Conservation (phyloP, 2,797 vertebrate genomes). For the Carduelis carduelis region DNA sequence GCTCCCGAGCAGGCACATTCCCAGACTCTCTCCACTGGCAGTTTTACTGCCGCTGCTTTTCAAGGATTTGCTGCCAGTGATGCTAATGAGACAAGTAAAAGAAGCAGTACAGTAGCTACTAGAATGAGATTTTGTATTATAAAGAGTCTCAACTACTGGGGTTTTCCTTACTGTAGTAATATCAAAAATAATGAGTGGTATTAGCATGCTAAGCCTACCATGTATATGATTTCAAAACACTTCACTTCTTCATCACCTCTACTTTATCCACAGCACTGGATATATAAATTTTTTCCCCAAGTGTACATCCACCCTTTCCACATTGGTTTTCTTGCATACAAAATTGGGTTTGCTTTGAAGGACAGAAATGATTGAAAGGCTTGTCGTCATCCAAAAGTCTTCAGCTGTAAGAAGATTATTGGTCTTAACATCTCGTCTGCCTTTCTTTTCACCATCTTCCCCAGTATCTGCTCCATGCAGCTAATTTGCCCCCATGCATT, state of each 20-base stretch:
- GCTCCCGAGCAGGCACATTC: rapidly evolving
- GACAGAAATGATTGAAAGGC: background rate
- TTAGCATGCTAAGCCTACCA: background rate
- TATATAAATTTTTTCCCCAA: background rate
- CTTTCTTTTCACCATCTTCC: background rate
- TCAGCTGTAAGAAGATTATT: background rate
- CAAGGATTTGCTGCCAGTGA: background rate
- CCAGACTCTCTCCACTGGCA: background rate
- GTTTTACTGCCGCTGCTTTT: background rate
- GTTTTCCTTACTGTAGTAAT: background rate
- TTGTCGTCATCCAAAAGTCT: background rate
- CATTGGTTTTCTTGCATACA: background rate
- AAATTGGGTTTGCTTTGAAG: background rate
- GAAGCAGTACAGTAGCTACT: background rate
- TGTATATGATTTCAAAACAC: background rate
- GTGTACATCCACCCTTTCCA: background rate
- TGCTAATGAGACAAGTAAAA: background rate
- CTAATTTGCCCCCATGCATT: background rate
- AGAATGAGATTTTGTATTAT: background rate
- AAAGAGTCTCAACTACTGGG: background rate
- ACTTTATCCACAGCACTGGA: background rate
- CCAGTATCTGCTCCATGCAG: background rate
- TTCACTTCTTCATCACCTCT: background rate
- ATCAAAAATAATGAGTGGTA: background rate
- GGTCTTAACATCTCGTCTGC: background rate